A percentile compares a stretch with the other conserved stretches of the same genome.
Conservation (phyloP, 2,797 vertebrate genomes). For the Gouania willdenowi region DNA sequence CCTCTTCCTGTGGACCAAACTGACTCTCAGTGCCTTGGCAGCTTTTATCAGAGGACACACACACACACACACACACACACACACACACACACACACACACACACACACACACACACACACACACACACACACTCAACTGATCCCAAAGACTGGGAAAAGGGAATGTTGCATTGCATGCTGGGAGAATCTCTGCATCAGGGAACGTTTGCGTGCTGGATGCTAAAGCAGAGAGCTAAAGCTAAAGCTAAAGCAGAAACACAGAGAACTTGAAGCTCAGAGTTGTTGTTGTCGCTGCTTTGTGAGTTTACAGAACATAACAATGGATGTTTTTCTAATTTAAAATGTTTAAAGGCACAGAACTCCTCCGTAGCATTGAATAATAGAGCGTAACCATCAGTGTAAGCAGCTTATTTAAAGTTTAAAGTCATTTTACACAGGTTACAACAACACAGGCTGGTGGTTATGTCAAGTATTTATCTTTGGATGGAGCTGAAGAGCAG, state of each 20-base stretch:
- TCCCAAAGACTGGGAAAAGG: conserved; percentile 62
- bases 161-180: conserved; percentile 46
- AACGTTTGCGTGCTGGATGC: conserved; percentile 41
- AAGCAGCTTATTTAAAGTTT: too few species aligned
- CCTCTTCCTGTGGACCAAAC: conserved; percentile 36
- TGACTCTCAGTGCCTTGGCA: conserved; percentile 62
- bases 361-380: conserved; percentile 78
- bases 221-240: conserved; percentile 25
- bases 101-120: too few species aligned
- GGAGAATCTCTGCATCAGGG: conserved; percentile 39
- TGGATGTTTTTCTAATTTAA: conserved; percentile 77
- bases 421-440: conserved; percentile 81
- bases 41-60: too few species aligned
- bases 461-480: conserved; percentile 79
- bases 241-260: conserved; percentile 29
- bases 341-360: conserved; percentile 77
- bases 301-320: conserved; percentile 76
- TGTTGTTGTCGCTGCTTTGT: conserved; percentile 76
- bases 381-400: too few species aligned
- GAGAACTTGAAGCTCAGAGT: conserved; percentile 51
- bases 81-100: too few species aligned
- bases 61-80: too few species aligned
- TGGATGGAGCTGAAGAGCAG: conserved; percentile 46
- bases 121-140: too few species aligned
- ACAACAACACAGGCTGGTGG: conserved; percentile 77